These are phyloP conservation scores for Aix galericulata DNA, from an alignment of 2,113 vertebrate species.

Conservation along the genomic window DNA sequence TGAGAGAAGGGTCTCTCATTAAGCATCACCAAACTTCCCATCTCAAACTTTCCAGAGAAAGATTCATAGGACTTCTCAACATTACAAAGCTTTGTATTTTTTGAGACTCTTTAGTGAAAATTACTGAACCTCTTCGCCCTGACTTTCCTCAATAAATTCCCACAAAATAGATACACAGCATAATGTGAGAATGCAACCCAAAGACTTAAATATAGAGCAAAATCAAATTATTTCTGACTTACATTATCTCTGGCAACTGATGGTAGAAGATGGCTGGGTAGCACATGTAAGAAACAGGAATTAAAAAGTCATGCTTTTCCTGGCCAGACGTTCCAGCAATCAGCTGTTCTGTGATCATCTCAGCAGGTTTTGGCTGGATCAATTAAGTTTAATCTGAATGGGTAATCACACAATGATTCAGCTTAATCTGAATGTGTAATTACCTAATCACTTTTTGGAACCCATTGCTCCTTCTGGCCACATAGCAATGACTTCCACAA, in stretches of 20 bases:
- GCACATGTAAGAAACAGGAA: constrained; percentile 16
- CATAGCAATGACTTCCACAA: not conserved
- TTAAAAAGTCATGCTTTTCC: constrained; percentile 3
- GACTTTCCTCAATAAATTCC: not conserved
- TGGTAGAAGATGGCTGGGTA: constrained; percentile 7
- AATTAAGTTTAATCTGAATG: constrained; percentile 27
- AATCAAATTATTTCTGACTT: constrained; percentile 48
- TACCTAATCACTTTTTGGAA: constrained; percentile 39
- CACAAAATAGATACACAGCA: not conserved
- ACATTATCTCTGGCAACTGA: constrained; percentile 39
- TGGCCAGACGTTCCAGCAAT: constrained; percentile 44
- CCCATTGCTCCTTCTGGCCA: not conserved
- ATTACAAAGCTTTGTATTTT: not conserved
- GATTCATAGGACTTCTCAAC: not conserved
- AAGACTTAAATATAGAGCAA: not conserved
- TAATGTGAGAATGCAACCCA: not conserved
- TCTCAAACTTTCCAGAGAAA: not conserved
- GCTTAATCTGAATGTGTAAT: constrained; percentile 22
- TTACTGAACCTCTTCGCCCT: not conserved
- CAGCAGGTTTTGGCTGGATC: constrained; percentile 30
- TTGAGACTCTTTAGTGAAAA: not conserved
- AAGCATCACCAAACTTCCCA: not conserved
- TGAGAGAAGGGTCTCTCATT: not conserved
- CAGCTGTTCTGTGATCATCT: constrained; percentile 23
- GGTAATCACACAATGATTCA: constrained; percentile 22